Conservation (phyloP, 2,113 vertebrate species). For the Morone chrysops region DNA sequence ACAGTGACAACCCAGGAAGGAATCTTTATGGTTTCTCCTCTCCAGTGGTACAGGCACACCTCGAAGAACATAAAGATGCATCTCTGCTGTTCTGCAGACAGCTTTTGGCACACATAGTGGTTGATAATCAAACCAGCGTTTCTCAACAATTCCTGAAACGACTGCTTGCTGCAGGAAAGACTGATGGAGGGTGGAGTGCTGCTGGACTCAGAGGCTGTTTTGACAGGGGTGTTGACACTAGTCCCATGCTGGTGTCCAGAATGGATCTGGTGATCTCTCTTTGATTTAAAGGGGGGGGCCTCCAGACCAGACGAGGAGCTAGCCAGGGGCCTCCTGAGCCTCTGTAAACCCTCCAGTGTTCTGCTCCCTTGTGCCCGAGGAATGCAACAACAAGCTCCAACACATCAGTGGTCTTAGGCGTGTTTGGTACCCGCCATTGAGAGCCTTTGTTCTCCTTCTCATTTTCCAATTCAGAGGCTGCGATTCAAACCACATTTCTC, state of each 20-base stretch:
- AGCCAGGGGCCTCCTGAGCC: slow-evolving; percentile 48
- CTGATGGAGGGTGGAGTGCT: slow-evolving; percentile 23
- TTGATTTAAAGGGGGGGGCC: slow-evolving; percentile 10
- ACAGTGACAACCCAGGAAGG: background rate
- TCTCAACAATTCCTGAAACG: slow-evolving; percentile 35
- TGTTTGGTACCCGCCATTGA: slow-evolving; percentile 40
- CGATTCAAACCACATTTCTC: slow-evolving; percentile 63
- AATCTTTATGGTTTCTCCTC: slow-evolving; percentile 25
- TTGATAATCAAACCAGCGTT: slow-evolving; percentile 12
- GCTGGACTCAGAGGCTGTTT: slow-evolving; percentile 37
- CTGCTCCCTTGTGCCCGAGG: slow-evolving; percentile 66
- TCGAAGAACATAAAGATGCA: background rate
- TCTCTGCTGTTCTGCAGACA: slow-evolving; percentile 9
- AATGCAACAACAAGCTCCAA: slow-evolving; percentile 68
- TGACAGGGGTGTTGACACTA: slow-evolving; percentile 40
- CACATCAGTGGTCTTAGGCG: slow-evolving; percentile 51
- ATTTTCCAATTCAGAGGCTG: slow-evolving; percentile 53
- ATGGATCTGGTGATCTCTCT: slow-evolving; percentile 13
- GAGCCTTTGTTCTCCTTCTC: slow-evolving; percentile 59
- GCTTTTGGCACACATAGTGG: slow-evolving; percentile 40
- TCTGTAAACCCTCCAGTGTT: slow-evolving; percentile 66
- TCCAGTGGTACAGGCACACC: slow-evolving; percentile 4
- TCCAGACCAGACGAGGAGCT: slow-evolving; percentile 40
- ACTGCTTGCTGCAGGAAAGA: slow-evolving; percentile 29
- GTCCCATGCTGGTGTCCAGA: slow-evolving; percentile 39